Evolutionary conservation across 2,888 invertebrate species (phyloP), one percentile per base, ranked within the genome.

Genomic region (Lissocephala sabroskyi): DNA sequence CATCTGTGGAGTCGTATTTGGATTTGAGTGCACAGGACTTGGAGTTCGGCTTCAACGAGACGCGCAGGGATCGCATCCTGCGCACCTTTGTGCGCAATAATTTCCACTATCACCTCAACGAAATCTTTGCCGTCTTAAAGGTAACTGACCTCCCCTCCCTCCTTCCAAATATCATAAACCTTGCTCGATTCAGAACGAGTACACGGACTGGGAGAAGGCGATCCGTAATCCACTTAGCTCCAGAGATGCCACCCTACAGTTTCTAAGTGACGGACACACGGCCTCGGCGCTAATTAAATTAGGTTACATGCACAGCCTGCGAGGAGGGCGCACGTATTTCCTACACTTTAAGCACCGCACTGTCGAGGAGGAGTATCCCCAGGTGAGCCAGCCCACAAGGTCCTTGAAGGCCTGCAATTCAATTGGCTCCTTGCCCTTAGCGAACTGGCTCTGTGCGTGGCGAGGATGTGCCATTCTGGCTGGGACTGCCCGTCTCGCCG

Each of bases 201-300:
- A 98, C 86, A 97, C 96, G 52, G 96, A 97, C 85, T 97, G 97
- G 97, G 95, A 94, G 84, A 89, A 91, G 71, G 92, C 94, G 1
- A 91, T 94, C 64, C 92, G 94, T 77, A 94, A 93, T 84, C 93
- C 95, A 58, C 87, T 92, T 79, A 92, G 92, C 82, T 94, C 94
- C 60, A 90, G 94, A 76, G 96, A 92, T 82, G 94, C 91, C 45
- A 91, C 95, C 16, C 86, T 96, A 56, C 93, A 94, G 83, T 91
- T 96, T 53, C 86, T 97, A 45, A 95, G 96, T 77, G 97, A 97
- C 82, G 96, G 96, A 0, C 93, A 97, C 66, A 94, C 94, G 44
- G 94, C 94, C 0, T 93, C 97, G 7, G 96, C 96, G 11, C 65
- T 85, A n/a, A 90, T 95, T 51, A 87, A 93, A 67, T 86, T 95